Conservation (phyloP, 2,797 vertebrate genomes). For the Caiman crocodilus region DNA sequence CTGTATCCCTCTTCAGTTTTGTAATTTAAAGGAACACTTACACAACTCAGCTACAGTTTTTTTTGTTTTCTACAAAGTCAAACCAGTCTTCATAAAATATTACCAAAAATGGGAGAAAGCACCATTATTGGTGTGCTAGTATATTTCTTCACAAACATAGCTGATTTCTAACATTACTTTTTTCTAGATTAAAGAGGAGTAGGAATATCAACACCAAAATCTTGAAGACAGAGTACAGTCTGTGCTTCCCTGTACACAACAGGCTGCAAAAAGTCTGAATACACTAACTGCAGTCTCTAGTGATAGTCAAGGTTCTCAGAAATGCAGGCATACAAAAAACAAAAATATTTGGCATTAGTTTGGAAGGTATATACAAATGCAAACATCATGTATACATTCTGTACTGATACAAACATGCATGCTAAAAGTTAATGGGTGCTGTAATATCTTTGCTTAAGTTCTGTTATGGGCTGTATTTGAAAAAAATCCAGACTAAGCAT, state of each 20-base stretch:
- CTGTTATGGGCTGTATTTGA: no score
- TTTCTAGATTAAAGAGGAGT: not conserved
- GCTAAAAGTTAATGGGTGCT: constrained; percentile 18
- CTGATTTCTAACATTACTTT: no score
- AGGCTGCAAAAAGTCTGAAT: not conserved
- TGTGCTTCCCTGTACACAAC: not conserved
- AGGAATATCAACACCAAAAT: constrained; percentile 16
- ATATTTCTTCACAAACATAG: not conserved
- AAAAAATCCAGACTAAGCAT: no score
- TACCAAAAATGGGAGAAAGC: not conserved
- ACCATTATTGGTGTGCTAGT: not conserved
- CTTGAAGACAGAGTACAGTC: not conserved
- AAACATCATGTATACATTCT: not conserved
- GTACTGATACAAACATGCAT: no score
- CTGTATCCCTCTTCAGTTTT: not conserved
- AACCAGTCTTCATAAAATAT: not conserved
- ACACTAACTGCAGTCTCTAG: not conserved
- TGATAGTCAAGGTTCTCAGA: not conserved
- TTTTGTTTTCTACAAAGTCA: not conserved
- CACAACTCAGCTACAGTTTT: not conserved
- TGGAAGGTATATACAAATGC: not conserved
- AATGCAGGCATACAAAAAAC: constrained; percentile 19
- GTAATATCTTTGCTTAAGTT: no score
- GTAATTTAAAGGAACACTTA: not conserved
- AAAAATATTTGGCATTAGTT: not conserved